Conservation (phyloP, 2,797 vertebrate genomes). For the Molothrus ater region DNA sequence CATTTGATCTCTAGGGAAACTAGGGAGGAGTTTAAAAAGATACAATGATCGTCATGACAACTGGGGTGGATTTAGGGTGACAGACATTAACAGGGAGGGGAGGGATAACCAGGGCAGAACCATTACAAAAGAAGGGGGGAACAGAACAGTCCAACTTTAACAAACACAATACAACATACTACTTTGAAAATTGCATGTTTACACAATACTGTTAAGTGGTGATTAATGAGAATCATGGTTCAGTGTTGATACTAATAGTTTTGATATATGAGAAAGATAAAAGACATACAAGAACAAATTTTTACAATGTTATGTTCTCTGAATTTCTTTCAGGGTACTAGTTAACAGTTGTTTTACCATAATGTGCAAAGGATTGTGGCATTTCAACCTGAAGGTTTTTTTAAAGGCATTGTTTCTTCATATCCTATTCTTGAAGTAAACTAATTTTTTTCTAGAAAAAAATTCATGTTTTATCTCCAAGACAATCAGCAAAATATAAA, state of each 20-base stretch:
- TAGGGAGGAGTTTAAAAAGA: too few species aligned
- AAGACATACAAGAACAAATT: neutral
- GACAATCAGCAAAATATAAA: neutral
- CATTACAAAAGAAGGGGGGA: too few species aligned
- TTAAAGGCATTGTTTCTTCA: neutral
- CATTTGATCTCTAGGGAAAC: too few species aligned
- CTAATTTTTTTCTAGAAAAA: neutral
- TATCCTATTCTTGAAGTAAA: neutral
- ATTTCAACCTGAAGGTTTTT: neutral
- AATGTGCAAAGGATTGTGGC: neutral
- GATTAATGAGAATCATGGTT: neutral
- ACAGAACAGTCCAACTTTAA: too few species aligned
- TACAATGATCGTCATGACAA: too few species aligned
- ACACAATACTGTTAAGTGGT: neutral
- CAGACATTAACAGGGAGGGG: too few species aligned
- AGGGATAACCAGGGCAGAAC: too few species aligned
- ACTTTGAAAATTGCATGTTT: neutral
- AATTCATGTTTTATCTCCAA: rapidly evolving
- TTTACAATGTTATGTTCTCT: neutral
- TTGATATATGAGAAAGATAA: neutral
- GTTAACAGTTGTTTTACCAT: neutral
- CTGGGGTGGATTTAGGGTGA: too few species aligned
- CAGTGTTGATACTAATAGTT: neutral
- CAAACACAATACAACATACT: neutral
- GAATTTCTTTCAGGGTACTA: neutral